Percentiles rank a stretch among this genome's conserved stretches.
phyloP scores from a whole-genome alignment of 2,113 vertebrate genomes.

The Centropus bengalensis region DNA sequence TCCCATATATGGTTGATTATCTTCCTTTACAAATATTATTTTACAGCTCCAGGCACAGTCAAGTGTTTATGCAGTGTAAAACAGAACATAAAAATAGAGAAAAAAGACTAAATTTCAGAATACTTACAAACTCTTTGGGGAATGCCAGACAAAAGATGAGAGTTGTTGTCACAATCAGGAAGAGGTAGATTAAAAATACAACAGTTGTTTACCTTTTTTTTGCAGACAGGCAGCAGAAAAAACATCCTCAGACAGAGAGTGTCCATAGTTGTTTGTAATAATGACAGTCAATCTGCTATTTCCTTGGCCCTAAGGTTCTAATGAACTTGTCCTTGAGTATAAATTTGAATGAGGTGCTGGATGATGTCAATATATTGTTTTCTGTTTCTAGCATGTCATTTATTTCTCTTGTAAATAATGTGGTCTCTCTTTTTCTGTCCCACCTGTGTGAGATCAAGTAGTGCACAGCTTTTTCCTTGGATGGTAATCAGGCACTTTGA shows the following conservation, averaged over 20 bases:
- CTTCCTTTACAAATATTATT: background rate
- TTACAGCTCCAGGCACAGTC: background rate
- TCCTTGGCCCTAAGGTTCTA: background rate
- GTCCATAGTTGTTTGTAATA: background rate
- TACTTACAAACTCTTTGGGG: background rate
- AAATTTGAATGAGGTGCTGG: slow-evolving; percentile 26
- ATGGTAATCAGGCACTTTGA: slow-evolving; percentile 11
- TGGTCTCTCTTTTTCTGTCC: background rate
- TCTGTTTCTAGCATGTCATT: background rate
- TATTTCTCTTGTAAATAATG: background rate
- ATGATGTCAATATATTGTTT: slow-evolving; percentile 2
- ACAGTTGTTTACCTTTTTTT: background rate
- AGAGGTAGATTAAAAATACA: background rate
- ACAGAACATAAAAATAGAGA: background rate
- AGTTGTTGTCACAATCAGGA: background rate
- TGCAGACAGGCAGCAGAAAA: background rate
- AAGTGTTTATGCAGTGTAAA: background rate
- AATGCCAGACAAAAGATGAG: background rate
- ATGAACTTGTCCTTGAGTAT: background rate
- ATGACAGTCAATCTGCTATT: background rate
- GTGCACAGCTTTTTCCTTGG: background rate
- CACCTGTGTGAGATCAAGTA: background rate
- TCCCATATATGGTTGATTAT: background rate
- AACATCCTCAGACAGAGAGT: background rate
- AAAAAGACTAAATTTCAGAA: background rate